phyloP scores from a whole-genome alignment of 37 sponge, comb jelly and placozoan species.

The Amphimedon queenslandica region DNA sequence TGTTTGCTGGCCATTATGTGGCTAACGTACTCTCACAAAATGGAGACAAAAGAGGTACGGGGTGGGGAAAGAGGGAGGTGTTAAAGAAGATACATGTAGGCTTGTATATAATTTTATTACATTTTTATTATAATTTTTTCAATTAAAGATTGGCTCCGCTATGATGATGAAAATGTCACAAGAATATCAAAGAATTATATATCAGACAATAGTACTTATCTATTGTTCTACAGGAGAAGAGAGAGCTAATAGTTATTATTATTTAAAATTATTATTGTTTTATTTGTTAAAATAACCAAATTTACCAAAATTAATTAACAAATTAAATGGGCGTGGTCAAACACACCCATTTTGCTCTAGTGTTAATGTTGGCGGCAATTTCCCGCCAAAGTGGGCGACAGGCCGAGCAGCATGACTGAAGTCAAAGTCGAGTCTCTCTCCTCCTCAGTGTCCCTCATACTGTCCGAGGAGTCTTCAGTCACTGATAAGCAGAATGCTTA shows the following conservation, averaged over 20 bases:
- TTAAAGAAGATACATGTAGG: too few species aligned
- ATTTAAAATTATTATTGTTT: neutral
- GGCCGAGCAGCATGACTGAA: too few species aligned
- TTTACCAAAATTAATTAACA: too few species aligned
- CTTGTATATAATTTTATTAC: constrained; percentile 19
- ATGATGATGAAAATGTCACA: constrained; percentile 64
- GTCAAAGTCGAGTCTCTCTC: too few species aligned
- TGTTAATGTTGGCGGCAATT: too few species aligned
- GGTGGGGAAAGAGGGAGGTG: too few species aligned
- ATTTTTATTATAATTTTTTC: constrained; percentile 2
- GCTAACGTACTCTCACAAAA: constrained; percentile 34
- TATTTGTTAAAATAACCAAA: neutral
- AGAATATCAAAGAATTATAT: constrained; percentile 20
- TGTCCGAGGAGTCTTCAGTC: too few species aligned
- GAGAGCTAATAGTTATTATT: neutral
- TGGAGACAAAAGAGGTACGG: constrained; percentile 12
- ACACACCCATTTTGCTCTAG: too few species aligned
- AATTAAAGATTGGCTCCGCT: constrained; percentile 6
- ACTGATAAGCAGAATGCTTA: too few species aligned
- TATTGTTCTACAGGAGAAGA: constrained; percentile 65
- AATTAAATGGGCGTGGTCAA: too few species aligned
- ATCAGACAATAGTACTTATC: constrained; percentile 50
- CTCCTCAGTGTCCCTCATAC: too few species aligned
- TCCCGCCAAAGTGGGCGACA: too few species aligned
- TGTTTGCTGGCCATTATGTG: constrained; percentile 60